Conservation (phyloP, 1,140 invertebrate species). For the Drosophila elegans region DNA sequence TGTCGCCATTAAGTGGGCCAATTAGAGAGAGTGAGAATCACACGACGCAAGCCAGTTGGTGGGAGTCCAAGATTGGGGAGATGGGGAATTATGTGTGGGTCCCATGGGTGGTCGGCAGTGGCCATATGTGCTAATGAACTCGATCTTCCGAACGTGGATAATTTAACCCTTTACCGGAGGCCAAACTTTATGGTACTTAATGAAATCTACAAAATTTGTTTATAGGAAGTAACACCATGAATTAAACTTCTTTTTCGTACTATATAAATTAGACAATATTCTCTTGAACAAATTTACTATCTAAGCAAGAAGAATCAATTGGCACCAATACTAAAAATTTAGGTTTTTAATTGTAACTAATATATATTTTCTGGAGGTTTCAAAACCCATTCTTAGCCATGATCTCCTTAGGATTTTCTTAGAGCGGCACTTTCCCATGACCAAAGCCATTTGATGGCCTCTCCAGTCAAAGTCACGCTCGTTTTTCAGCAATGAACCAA, state of each 20-base stretch:
- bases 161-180: conserved; percentile 2
- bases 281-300: too few species aligned
- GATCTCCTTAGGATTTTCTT: conserved; percentile 23
- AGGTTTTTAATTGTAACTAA: too few species aligned
- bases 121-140: conserved; percentile 19
- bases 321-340: too few species aligned
- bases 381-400: conserved; percentile 39
- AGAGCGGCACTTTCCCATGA: conserved; percentile 71
- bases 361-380: background rate
- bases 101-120: conserved; percentile 13
- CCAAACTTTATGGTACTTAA: background rate
- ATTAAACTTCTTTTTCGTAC: too few species aligned
- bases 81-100: conserved; percentile 13
- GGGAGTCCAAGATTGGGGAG: conserved; percentile 9
- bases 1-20: conserved; percentile 45
- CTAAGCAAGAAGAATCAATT: too few species aligned
- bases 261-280: too few species aligned
- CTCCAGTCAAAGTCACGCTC: conserved; percentile 64
- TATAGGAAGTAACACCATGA: too few species aligned
- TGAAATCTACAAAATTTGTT: too few species aligned
- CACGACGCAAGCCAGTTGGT: conserved; percentile 20
- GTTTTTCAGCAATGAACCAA: conserved; percentile 58
- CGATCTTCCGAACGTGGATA: background rate
- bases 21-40: conserved; percentile 58
- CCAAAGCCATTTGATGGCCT: conserved; percentile 68